phyloP scores from a whole-genome alignment of 1,140 invertebrate genomes.

The Drosophila varians region DNA sequence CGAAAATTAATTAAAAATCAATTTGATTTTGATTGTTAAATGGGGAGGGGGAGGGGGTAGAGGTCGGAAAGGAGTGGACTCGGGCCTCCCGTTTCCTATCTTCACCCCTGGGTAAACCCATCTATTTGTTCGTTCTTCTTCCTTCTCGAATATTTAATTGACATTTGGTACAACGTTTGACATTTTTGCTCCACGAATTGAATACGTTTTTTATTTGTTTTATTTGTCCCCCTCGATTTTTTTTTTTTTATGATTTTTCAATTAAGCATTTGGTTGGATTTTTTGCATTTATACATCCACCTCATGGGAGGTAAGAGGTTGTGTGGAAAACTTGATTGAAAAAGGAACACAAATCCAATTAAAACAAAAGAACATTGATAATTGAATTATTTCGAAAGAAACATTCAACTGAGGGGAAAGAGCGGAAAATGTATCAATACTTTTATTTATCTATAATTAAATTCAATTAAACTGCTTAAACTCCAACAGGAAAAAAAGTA shows the following conservation, averaged over 20 bases:
- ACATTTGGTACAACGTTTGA: conserved; percentile 68
- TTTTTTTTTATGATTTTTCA: conserved; percentile 56
- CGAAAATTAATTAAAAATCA: conserved; percentile 82
- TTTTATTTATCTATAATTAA: conserved; percentile 58
- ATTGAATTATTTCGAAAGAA: conserved; percentile 69
- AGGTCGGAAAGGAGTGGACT: neutral
- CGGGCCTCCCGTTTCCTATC: neutral
- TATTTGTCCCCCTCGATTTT: neutral
- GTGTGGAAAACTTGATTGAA: too few relatives aligned
- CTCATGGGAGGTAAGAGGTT: too few relatives aligned
- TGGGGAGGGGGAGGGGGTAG: neutral
- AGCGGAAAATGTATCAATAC: neutral
- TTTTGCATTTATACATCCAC: conserved; percentile 16
- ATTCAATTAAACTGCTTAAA: conserved; percentile 32
- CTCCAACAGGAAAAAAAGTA: neutral
- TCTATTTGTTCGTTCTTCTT: conserved; percentile 33
- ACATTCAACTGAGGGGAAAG: conserved; percentile 32
- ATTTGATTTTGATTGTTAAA: conserved; percentile 80
- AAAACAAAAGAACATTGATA: conserved; percentile 53
- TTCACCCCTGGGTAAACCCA: conserved; percentile 4
- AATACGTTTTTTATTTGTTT: conserved; percentile 32
- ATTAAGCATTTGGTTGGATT: conserved; percentile 35
- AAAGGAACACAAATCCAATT: conserved; percentile 24
- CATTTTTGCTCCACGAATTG: conserved; percentile 50
- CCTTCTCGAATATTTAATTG: conserved; percentile 65